Evolutionary conservation across 2,797 vertebrate species (phyloP).

Genomic region (Pangasius krempfi): DNA sequence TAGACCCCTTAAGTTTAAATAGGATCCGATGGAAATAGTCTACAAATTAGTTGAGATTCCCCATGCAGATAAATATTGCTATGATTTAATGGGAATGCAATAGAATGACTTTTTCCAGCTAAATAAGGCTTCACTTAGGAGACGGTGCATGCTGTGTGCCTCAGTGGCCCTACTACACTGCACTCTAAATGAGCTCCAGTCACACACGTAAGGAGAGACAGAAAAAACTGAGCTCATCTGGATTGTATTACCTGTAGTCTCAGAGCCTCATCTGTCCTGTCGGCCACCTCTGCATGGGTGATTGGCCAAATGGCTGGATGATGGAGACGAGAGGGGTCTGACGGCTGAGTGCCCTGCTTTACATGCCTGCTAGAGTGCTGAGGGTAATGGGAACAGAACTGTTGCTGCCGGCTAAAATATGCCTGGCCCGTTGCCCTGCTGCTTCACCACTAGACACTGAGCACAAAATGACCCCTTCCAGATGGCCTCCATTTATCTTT

Average conservation of each 20-base stretch:
- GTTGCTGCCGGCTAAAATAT: conserved; percentile 51
- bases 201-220: conserved; percentile 45
- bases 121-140: conserved; percentile 25
- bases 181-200: conserved; percentile 43
- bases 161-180: not conserved
- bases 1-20: conserved; percentile 25
- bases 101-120: conserved; percentile 18
- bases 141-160: not conserved
- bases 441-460: conserved; percentile 43
- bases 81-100: conserved; percentile 4
- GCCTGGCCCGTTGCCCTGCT: conserved; percentile 46
- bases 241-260: conserved; percentile 22
- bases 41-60: conserved; percentile 39
- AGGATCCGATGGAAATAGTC: not conserved
- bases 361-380: conserved; percentile 49
- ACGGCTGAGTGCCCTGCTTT: conserved; percentile 47
- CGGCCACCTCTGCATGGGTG: conserved; percentile 41
- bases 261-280: conserved; percentile 19
- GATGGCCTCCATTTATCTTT: conserved; percentile 53
- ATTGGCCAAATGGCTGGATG: conserved; percentile 52
- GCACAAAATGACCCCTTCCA: conserved; percentile 56
- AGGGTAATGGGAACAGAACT: conserved; percentile 57
- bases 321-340: conserved; percentile 39
- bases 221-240: conserved; percentile 36
- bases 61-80: conserved; percentile 3